A percentile compares a stretch with the other conserved stretches of the same genome.
phyloP scores from a whole-genome alignment of 2,113 vertebrate genomes.

The Amblyornis subalaris region DNA sequence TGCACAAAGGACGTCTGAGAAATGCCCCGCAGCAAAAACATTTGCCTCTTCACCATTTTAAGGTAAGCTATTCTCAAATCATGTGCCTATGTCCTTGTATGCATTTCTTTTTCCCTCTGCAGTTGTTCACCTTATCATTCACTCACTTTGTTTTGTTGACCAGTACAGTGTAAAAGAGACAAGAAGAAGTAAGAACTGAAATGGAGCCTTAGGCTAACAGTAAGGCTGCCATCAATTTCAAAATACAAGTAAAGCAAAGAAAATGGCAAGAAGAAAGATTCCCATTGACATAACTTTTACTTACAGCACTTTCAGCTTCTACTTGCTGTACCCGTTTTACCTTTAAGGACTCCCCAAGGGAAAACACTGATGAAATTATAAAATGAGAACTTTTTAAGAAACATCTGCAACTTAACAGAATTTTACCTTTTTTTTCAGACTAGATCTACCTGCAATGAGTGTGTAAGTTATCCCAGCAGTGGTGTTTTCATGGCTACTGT shows the following conservation, averaged over 20 bases:
- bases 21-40: background rate
- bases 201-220: background rate
- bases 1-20: background rate
- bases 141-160: background rate
- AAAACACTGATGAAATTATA: background rate
- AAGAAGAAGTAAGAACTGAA: fast-evolving
- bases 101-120: background rate
- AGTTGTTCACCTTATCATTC: background rate
- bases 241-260: background rate
- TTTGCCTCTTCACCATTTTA: background rate
- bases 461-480: slow-evolving; percentile 69
- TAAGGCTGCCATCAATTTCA: background rate
- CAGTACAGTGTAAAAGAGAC: background rate
- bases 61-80: background rate
- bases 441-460: slow-evolving; percentile 75
- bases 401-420: background rate
- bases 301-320: background rate
- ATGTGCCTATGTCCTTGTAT: background rate
- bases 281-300: background rate
- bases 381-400: background rate
- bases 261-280: background rate
- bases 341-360: background rate
- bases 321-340: background rate
- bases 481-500: slow-evolving; percentile 42
- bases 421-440: background rate